A percentile compares a stretch with the other conserved stretches of the same genome.
These are phyloP conservation scores for Clamator glandarius DNA, from an alignment of 2,797 vertebrate species.

Conservation along the genomic window DNA sequence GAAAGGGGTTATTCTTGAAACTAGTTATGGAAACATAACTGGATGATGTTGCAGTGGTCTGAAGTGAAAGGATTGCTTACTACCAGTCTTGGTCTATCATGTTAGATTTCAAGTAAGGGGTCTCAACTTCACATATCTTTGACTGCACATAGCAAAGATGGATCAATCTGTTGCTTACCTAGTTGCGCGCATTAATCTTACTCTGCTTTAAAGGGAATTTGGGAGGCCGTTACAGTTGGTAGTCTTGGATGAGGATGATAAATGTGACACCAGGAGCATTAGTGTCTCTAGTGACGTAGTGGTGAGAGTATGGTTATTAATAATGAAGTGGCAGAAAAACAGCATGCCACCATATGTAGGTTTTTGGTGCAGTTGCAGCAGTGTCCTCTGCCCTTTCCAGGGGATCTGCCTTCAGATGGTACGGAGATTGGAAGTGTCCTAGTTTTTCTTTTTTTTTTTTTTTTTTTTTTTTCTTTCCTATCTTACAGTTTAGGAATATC, in stretches of 20 bases:
- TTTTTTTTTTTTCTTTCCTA: too few relatives aligned
- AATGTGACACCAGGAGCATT: not conserved
- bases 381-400: not conserved
- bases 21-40: not conserved
- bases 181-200: not conserved
- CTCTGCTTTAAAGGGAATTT: not conserved
- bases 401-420: not conserved
- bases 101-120: not conserved
- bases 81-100: not conserved
- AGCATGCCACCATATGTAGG: accelerated
- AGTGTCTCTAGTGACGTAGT: not conserved
- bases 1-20: not conserved
- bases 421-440: not conserved
- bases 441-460: not conserved
- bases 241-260: not conserved
- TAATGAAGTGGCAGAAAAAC: not conserved
- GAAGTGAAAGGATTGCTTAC: not conserved
- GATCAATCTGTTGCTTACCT: not conserved
- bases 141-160: not conserved
- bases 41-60: not conserved
- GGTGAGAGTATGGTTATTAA: not conserved
- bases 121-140: not conserved
- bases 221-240: not conserved
- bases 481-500: not conserved
- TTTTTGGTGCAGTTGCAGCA: not conserved